Evolutionary conservation across 2,113 vertebrate species (phyloP).

Genomic region (Carlito syrichta): DNA sequence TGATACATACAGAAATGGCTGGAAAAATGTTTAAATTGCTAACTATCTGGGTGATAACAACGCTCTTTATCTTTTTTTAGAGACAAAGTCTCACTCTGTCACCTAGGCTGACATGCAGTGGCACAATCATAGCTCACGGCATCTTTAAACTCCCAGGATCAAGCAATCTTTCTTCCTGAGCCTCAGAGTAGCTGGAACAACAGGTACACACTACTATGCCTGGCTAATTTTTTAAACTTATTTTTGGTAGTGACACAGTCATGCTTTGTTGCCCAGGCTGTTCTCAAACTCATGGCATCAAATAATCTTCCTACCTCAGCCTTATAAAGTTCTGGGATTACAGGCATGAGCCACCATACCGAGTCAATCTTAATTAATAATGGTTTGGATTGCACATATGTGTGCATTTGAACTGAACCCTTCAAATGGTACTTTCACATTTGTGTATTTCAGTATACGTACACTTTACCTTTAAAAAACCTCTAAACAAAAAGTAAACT

Average conservation of each 20-base stretch:
- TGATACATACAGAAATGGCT: not conserved
- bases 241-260: not conserved
- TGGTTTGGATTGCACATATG: not conserved
- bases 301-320: not conserved
- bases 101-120: not conserved
- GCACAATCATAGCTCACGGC: not conserved
- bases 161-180: not conserved
- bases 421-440: not conserved
- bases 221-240: not conserved
- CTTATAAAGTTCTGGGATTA: not conserved
- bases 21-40: not conserved
- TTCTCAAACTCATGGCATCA: not conserved
- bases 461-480: not conserved
- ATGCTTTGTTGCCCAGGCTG: not conserved
- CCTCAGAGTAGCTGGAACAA: not conserved
- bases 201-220: not conserved
- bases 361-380: too few relatives aligned
- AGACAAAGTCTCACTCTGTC: not conserved
- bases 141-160: not conserved
- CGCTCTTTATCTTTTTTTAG: not conserved
- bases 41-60: not conserved
- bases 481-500: not conserved
- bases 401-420: not conserved
- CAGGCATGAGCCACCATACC: not conserved
- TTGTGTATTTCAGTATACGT: not conserved